Conservation (phyloP, 2,888 invertebrate genomes). For the Prionchulus punctatus region DNA sequence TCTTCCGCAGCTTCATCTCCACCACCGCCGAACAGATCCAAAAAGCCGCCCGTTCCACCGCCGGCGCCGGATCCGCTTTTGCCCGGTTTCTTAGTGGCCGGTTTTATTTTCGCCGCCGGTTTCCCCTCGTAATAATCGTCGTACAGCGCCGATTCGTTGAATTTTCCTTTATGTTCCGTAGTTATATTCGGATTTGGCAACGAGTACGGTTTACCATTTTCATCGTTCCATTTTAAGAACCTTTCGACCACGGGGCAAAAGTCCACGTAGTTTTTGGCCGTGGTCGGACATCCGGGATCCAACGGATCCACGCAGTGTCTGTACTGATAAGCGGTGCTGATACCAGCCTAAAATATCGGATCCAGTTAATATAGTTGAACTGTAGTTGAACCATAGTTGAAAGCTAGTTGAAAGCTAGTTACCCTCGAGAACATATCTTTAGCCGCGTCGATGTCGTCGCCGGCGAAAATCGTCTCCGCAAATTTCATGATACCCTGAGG, state of each 20-base stretch:
- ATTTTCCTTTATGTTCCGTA: constrained; percentile 74
- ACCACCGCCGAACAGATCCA: neutral
- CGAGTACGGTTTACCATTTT: neutral
- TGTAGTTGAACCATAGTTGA: neutral
- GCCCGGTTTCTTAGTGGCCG: neutral
- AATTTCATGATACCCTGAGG: neutral
- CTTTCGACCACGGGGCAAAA: neutral
- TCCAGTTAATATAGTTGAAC: neutral
- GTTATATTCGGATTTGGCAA: constrained; percentile 39
- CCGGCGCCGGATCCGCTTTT: neutral
- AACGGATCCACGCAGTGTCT: constrained; percentile 86
- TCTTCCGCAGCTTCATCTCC: neutral
- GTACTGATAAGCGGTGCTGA: constrained; percentile 84
- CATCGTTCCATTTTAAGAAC: neutral
- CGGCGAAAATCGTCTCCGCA: neutral
- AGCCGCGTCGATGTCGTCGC: neutral
- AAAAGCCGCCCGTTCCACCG: neutral
- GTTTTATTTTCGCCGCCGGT: neutral
- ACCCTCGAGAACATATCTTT: neutral
- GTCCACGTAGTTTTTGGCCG: constrained; percentile 56
- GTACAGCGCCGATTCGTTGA: neutral
- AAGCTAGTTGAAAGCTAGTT: neutral
- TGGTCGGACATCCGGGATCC: constrained; percentile 75
- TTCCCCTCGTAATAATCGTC: constrained; percentile 1
- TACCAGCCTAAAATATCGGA: constrained; percentile 52